These are phyloP conservation scores for Azorinus chamasolen DNA, from an alignment of 2,888 invertebrate species.

Conservation along the genomic window DNA sequence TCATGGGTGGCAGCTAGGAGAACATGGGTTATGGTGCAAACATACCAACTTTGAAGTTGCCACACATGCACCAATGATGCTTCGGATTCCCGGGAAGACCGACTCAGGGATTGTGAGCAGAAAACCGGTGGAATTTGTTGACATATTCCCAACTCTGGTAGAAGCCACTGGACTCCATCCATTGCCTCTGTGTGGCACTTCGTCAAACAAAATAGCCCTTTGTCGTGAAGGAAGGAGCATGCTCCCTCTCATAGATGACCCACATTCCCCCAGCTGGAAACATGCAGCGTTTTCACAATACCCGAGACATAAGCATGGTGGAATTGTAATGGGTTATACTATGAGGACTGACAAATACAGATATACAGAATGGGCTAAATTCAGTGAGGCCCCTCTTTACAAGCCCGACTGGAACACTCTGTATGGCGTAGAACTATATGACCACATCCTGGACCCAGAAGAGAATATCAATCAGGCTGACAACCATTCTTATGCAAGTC, in stretches of 20 bases:
- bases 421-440: slow-evolving; percentile 92
- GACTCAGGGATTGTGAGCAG: slow-evolving; percentile 66
- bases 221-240: slow-evolving; percentile 72
- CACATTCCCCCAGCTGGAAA: slow-evolving; percentile 37
- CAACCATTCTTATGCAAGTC: slow-evolving; percentile 83
- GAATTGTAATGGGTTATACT: slow-evolving; percentile 70
- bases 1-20: slow-evolving; percentile 77
- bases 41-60: slow-evolving; percentile 75
- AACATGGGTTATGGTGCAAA: slow-evolving; percentile 76
- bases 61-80: slow-evolving; percentile 72
- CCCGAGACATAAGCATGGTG: slow-evolving; percentile 49
- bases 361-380: slow-evolving; percentile 63
- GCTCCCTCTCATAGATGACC: slow-evolving; percentile 53
- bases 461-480: slow-evolving; percentile 91
- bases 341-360: slow-evolving; percentile 66
- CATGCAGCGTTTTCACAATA: slow-evolving; percentile 66
- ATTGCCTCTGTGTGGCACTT: slow-evolving; percentile 60
- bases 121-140: slow-evolving; percentile 73
- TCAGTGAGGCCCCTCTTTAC: slow-evolving; percentile 46
- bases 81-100: slow-evolving; percentile 73
- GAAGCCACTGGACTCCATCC: slow-evolving; percentile 69
- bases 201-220: slow-evolving; percentile 45
- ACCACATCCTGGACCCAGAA: slow-evolving; percentile 90
- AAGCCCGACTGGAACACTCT: slow-evolving; percentile 51
- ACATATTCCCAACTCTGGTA: slow-evolving; percentile 74